A percentile compares a stretch with the other conserved stretches of the same genome.
These are phyloP conservation scores for Catostomus latipinnis DNA, from an alignment of 2,797 vertebrate genomes.

Conservation along the genomic window DNA sequence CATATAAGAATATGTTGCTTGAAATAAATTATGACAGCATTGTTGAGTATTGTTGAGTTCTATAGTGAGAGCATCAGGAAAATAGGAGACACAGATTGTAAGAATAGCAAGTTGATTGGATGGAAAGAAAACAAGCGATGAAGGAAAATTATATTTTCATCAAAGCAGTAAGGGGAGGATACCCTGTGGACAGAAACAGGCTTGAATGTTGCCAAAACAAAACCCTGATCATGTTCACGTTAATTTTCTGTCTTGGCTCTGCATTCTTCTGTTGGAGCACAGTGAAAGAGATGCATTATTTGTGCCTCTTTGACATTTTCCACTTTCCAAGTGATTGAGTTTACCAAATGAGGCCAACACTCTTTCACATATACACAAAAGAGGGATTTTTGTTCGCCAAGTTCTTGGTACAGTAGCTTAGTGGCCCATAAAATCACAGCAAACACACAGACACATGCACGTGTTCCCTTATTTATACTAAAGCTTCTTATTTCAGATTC, in stretches of 20 bases:
- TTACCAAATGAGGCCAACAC: constrained; percentile 49
- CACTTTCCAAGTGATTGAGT: constrained; percentile 55
- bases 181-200: constrained; percentile 18
- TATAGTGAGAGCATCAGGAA: background rate
- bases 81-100: background rate
- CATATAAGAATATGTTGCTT: too few relatives aligned
- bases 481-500: constrained; percentile 44
- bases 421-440: background rate
- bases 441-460: constrained; percentile 8
- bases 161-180: constrained; percentile 23
- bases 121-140: constrained; percentile 16
- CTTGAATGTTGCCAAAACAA: constrained; percentile 47
- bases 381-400: constrained; percentile 9
- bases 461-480: constrained; percentile 8
- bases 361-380: constrained; percentile 11
- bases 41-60: too few relatives aligned
- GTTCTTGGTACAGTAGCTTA: background rate
- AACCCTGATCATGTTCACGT: constrained; percentile 43
- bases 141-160: constrained; percentile 26
- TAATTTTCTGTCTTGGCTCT: constrained; percentile 45
- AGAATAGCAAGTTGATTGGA: background rate
- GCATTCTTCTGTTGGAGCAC: constrained; percentile 48
- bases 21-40: too few relatives aligned
- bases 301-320: constrained; percentile 55
- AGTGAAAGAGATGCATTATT: constrained; percentile 54